Conservation (phyloP, 2,113 vertebrate species). For the Albula goreensis region DNA sequence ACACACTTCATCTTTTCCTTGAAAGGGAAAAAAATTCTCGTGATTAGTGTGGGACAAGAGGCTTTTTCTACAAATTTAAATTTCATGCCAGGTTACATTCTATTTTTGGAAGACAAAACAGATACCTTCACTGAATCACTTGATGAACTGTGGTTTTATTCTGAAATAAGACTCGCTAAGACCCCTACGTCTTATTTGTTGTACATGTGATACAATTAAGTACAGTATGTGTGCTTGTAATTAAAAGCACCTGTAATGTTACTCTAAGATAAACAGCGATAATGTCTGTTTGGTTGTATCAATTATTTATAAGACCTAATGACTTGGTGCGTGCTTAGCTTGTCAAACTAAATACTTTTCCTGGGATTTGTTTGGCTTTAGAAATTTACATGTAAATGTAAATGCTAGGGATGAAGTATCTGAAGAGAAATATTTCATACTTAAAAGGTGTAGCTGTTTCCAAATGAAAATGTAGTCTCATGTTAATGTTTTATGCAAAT, state of each 20-base stretch:
- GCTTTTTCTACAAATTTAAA: background rate
- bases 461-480: background rate
- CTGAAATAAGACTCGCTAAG: background rate
- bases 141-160: background rate
- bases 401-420: no score
- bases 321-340: background rate
- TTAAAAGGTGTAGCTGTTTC: background rate
- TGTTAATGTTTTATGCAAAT: background rate
- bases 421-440: no score
- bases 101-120: background rate
- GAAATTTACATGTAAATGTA: background rate
- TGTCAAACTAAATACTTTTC: background rate
- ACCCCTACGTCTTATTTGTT: background rate
- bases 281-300: background rate
- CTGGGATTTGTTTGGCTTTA: background rate
- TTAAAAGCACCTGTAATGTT: background rate
- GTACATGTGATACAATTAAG: background rate
- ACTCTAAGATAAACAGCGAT: background rate
- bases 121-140: background rate
- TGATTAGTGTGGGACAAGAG: background rate
- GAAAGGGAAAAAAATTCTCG: background rate
- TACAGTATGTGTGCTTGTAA: background rate
- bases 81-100: background rate
- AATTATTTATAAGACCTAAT: background rate
- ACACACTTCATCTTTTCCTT: background rate